phyloP scores from a whole-genome alignment of 2,888 invertebrate genomes.

The Heliconius erato region DNA sequence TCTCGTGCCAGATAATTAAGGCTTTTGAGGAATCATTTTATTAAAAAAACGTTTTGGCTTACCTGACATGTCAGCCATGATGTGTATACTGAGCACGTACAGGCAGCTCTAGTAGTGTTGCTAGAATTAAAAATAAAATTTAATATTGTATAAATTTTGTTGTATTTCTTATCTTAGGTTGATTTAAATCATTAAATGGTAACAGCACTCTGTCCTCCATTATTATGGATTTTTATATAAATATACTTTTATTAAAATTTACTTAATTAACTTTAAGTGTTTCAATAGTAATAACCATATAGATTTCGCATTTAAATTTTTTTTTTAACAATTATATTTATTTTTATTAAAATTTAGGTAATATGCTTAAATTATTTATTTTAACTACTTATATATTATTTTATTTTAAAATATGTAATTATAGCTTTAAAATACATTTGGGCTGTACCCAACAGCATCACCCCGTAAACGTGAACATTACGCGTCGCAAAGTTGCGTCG shows the following conservation, averaged over 20 bases:
- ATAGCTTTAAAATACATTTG: not conserved
- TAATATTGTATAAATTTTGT: constrained; percentile 3
- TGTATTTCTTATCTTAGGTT: not conserved
- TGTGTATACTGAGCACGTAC: constrained; percentile 58
- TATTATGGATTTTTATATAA: not conserved
- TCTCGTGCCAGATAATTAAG: constrained; percentile 84
- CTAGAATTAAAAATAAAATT: not conserved
- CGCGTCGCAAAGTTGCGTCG: constrained; percentile 59
- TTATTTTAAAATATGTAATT: not conserved
- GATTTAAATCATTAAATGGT: not conserved
- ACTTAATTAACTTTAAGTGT: not conserved
- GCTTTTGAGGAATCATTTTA: constrained; percentile 77
- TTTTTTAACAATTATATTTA: not conserved
- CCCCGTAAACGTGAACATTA: constrained; percentile 53
- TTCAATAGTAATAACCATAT: not conserved
- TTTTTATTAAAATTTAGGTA: not conserved
- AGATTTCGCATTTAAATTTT: not conserved
- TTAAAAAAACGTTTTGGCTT: constrained; percentile 78
- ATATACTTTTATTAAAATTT: not conserved
- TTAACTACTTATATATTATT: not conserved
- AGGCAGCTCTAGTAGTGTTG: constrained; percentile 53
- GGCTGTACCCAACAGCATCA: constrained; percentile 32
- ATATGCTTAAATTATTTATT: not conserved
- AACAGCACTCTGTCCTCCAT: not conserved
- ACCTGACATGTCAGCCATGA: constrained; percentile 78